Evolutionary conservation across 2,113 vertebrate genomes (phyloP).

Genomic region (Pseudorasbora parva): DNA sequence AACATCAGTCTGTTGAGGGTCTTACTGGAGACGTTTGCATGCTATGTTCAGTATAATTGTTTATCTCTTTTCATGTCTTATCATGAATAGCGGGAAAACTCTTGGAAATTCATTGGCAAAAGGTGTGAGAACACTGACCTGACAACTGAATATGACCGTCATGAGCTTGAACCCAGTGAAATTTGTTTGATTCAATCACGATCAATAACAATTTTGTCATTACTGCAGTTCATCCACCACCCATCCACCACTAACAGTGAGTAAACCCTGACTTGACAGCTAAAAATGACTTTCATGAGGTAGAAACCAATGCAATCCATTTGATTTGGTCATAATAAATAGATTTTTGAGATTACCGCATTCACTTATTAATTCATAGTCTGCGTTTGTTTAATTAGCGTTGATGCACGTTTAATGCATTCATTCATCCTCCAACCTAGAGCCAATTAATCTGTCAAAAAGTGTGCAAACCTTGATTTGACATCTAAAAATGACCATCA

Average conservation of each 20-base stretch:
- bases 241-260: too few relatives aligned
- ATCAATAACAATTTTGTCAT: not conserved
- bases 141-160: not conserved
- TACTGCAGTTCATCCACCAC: not conserved
- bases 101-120: not conserved
- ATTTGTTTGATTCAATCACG: not conserved
- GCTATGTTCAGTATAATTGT: not conserved
- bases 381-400: not conserved
- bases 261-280: not conserved
- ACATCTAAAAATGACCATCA: not conserved
- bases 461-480: not conserved
- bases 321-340: too few relatives aligned
- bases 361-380: not conserved
- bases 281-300: not conserved
- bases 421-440: not conserved
- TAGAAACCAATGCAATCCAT: not conserved
- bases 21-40: not conserved
- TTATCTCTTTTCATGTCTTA: not conserved
- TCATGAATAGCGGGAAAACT: not conserved
- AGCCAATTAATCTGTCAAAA: not conserved
- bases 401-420: not conserved
- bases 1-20: not conserved
- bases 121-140: not conserved
- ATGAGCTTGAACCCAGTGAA: not conserved
- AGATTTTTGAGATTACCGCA: not conserved